Conservation (phyloP, 2,888 invertebrate genomes). For the Amphipoea oculea region DNA sequence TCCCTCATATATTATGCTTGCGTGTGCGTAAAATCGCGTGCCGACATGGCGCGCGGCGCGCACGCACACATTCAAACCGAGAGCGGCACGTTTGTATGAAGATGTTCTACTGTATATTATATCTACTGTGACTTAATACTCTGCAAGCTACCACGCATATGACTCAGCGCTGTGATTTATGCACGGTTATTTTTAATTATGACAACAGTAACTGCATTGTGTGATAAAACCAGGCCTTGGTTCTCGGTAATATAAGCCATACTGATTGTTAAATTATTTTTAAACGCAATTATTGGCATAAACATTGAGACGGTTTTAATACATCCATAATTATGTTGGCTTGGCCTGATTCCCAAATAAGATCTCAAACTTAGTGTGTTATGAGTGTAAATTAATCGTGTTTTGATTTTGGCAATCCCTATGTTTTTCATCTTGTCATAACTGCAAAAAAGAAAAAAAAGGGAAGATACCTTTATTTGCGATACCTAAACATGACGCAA, state of each 20-base stretch:
- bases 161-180: constrained; percentile 56
- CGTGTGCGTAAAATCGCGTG: no score
- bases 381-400: neutral
- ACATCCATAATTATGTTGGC: neutral
- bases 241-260: constrained; percentile 49
- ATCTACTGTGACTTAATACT: constrained; percentile 1
- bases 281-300: constrained; percentile 43
- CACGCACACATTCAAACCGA: no score
- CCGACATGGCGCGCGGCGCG: no score
- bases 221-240: constrained; percentile 57
- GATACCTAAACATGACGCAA: no score
- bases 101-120: no score
- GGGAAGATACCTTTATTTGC: no score
- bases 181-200: constrained; percentile 60
- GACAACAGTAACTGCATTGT: constrained; percentile 61
- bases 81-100: no score
- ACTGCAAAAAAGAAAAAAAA: no score
- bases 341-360: neutral
- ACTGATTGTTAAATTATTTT: constrained; percentile 61
- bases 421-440: neutral
- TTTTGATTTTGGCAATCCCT: neutral
- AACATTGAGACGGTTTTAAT: constrained; percentile 3
- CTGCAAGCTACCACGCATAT: constrained; percentile 26
- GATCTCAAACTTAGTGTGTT: neutral
- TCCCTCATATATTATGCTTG: no score